Evolutionary conservation across 2,797 vertebrate species (phyloP).

Genomic region (Pteronotus mesoamericanus): DNA sequence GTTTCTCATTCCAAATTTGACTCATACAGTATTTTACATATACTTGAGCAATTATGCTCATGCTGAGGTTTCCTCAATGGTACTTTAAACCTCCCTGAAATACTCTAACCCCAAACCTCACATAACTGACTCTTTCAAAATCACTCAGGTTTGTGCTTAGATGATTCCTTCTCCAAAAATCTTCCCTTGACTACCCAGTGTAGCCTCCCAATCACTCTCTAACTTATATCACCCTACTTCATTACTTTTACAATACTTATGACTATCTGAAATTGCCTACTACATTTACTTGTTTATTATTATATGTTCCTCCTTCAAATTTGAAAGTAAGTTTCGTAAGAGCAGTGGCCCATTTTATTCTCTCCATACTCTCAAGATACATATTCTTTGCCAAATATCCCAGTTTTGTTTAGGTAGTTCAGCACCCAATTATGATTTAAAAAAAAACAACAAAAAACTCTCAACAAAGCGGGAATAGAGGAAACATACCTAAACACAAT

Average conservation of each 20-base stretch:
- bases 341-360: not conserved
- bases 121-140: not conserved
- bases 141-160: not conserved
- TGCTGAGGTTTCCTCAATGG: not conserved
- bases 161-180: not conserved
- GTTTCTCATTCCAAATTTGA: not conserved
- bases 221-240: not conserved
- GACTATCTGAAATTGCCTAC: not conserved
- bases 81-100: not conserved
- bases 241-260: not conserved
- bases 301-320: not conserved
- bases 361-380: not conserved
- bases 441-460: too few species aligned
- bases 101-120: not conserved
- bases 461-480: too few species aligned
- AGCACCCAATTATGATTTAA: not conserved
- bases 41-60: not conserved
- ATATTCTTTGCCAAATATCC: not conserved
- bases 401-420: not conserved
- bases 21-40: not conserved
- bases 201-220: not conserved
- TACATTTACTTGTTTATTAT: not conserved
- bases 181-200: not conserved
- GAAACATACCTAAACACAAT: too few species aligned
- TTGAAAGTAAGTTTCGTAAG: not conserved